phyloP scores from a whole-genome alignment of 2,888 invertebrate genomes.

The Drosophila flavopinicola region DNA sequence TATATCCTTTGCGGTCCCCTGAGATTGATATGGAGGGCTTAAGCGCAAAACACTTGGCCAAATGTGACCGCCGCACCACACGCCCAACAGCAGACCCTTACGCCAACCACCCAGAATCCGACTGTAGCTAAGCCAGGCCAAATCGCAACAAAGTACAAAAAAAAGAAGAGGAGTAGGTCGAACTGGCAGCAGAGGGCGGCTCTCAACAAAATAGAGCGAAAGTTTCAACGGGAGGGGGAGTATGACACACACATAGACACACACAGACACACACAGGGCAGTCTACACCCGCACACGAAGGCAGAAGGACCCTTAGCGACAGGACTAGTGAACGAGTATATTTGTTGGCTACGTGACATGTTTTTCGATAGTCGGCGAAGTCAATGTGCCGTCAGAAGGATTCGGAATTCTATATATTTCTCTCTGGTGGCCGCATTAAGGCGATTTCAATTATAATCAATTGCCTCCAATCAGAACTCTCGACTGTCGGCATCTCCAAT shows the following conservation, averaged over 20 bases:
- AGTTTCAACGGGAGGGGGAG: conserved; percentile 28
- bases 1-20: conserved; percentile 81
- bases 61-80: conserved; percentile 84
- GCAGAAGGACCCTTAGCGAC: conserved; percentile 1
- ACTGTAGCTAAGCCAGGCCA: conserved; percentile 65
- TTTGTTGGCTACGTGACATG: conserved; percentile 72
- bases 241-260: conserved; percentile 20
- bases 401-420: conserved; percentile 19
- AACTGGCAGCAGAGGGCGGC: conserved; percentile 33
- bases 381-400: conserved; percentile 56
- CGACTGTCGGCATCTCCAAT: neutral
- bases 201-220: conserved; percentile 67
- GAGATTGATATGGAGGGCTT: conserved; percentile 85
- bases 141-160: conserved; percentile 63
- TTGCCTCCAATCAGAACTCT: conserved; percentile 61
- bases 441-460: conserved; percentile 77
- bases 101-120: conserved; percentile 17
- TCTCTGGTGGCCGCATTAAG: conserved; percentile 56
- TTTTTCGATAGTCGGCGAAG: conserved; percentile 60
- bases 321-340: conserved; percentile 51
- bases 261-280: conserved; percentile 4
- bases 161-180: conserved; percentile 12
- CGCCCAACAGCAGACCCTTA: conserved; percentile 32
- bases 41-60: conserved; percentile 85
- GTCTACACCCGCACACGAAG: neutral